A percentile compares a stretch with the other conserved stretches of the same genome.
Evolutionary conservation across 2,113 vertebrate genomes (phyloP).

Genomic region (Aplodontia rufa): DNA sequence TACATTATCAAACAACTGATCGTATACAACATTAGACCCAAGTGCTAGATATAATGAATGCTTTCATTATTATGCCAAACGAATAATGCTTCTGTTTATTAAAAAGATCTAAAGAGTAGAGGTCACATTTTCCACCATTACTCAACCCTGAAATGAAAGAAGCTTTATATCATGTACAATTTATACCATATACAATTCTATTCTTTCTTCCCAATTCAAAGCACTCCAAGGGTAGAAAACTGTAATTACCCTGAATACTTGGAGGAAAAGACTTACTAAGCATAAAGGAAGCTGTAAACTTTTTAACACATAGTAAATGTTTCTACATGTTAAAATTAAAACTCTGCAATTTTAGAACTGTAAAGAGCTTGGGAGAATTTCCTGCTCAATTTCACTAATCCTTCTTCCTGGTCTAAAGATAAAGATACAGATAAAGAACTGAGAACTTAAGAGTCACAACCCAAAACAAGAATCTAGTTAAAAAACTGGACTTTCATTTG

Average conservation of each 20-base stretch:
- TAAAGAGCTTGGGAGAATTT: background rate
- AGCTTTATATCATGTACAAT: constrained; percentile 51
- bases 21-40: constrained; percentile 54
- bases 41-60: constrained; percentile 55
- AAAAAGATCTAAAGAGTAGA: constrained; percentile 45
- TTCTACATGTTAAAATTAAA: background rate
- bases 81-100: constrained; percentile 63
- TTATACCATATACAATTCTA: constrained; percentile 48
- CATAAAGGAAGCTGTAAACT: background rate
- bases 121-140: constrained; percentile 60
- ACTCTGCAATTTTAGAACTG: background rate
- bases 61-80: constrained; percentile 53
- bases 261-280: background rate
- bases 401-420: background rate
- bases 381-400: background rate
- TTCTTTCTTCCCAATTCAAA: constrained; percentile 8
- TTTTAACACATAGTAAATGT: background rate
- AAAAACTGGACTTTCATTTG: background rate
- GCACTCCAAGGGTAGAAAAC: constrained; percentile 32
- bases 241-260: background rate
- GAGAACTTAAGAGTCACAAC: background rate
- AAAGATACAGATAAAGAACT: background rate
- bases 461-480: background rate
- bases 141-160: constrained; percentile 23
- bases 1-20: constrained; percentile 52